Conservation (phyloP, 2,888 invertebrate species). For the Epinotia brunnichana region DNA sequence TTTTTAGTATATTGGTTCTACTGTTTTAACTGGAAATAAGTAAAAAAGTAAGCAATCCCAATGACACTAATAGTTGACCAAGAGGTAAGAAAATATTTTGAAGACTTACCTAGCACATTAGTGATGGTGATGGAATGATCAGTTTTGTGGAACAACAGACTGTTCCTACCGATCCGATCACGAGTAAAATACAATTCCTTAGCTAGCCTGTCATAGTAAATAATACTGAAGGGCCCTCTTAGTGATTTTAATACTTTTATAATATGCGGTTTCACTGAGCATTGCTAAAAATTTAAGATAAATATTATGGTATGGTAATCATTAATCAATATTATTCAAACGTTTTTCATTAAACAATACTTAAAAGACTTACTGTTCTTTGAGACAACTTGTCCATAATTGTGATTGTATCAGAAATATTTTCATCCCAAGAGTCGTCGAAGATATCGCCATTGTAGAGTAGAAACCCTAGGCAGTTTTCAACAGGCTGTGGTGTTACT, state of each 20-base stretch:
- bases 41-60: too few relatives aligned
- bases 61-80: too few relatives aligned
- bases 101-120: constrained; percentile 80
- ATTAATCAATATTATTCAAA: background rate
- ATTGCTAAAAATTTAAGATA: constrained; percentile 50
- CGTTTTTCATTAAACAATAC: background rate
- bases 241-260: constrained; percentile 82
- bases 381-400: constrained; percentile 70
- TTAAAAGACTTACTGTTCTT: constrained; percentile 47
- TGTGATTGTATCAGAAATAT: constrained; percentile 80
- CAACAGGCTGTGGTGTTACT: constrained; percentile 87
- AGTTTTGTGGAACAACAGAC: constrained; percentile 86
- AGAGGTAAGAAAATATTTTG: background rate
- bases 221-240: constrained; percentile 93
- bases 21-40: too few relatives aligned
- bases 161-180: constrained; percentile 93
- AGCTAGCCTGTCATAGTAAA: constrained; percentile 86
- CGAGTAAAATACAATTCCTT: constrained; percentile 90
- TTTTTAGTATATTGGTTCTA: constrained; percentile 4
- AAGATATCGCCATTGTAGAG: constrained; percentile 97
- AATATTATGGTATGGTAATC: background rate
- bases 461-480: constrained; percentile 85
- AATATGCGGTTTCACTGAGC: constrained; percentile 58
- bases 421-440: constrained; percentile 68
- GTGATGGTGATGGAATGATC: constrained; percentile 72